Conservation (phyloP, 1,140 invertebrate species). For the Dryas iulia region DNA sequence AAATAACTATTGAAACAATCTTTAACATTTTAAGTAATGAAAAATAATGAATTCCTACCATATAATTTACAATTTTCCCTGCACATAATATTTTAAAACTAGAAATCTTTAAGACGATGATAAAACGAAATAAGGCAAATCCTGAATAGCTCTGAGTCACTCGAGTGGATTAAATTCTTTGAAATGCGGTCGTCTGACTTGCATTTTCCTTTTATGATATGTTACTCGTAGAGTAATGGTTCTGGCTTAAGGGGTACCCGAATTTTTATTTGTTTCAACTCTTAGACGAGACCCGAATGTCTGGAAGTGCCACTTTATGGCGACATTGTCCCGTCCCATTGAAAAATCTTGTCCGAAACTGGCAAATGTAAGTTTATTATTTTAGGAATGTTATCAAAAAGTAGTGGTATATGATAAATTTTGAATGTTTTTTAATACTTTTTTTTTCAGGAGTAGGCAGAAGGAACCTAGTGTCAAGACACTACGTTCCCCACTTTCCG, state of each 20-base stretch:
- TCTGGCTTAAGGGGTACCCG: neutral
- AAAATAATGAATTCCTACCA: too few relatives aligned
- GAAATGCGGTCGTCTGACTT: conserved; percentile 9
- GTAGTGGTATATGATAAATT: too few relatives aligned
- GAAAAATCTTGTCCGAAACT: neutral
- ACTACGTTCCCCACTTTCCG: too few relatives aligned
- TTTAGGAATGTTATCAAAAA: too few relatives aligned
- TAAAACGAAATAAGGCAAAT: neutral
- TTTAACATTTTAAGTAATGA: too few relatives aligned
- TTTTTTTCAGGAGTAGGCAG: too few relatives aligned
- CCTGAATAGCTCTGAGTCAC: conserved; percentile 7
- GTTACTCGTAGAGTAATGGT: neutral
- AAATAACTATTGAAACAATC: too few relatives aligned
- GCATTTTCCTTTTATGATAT: conserved; percentile 3
- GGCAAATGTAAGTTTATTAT: too few relatives aligned
- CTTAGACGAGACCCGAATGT: neutral
- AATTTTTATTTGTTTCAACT: neutral
- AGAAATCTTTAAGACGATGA: neutral
- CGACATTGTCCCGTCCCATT: neutral
- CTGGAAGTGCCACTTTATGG: neutral
- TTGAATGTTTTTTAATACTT: too few relatives aligned
- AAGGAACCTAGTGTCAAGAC: too few relatives aligned
- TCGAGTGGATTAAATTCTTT: conserved; percentile 10
- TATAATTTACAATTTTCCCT: too few relatives aligned
- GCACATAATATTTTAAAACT: neutral